Evolutionary conservation across 2,113 vertebrate species (phyloP).

Genomic region (Lepus americanus): DNA sequence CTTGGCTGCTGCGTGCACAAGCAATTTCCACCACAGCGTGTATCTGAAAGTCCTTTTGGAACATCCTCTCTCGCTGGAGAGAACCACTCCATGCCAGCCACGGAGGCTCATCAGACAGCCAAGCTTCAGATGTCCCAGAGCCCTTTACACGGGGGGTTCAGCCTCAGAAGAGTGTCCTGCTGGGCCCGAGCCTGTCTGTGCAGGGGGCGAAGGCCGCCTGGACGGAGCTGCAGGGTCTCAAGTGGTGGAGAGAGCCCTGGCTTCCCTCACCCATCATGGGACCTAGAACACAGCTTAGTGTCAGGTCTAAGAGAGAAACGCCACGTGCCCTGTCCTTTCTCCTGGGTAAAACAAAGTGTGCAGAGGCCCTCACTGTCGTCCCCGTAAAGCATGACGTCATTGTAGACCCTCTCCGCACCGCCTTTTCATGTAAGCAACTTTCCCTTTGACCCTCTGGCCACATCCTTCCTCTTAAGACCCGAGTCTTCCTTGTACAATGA

Average conservation of each 20-base stretch:
- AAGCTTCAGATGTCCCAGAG: background rate
- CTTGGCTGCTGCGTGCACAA: conserved; percentile 11
- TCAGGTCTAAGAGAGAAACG: background rate
- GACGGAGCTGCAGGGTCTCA: background rate
- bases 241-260: background rate
- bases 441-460: background rate
- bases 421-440: background rate
- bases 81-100: background rate
- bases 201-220: background rate
- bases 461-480: background rate
- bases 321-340: background rate
- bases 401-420: background rate
- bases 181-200: background rate
- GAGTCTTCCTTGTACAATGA: background rate
- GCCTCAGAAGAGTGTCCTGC: background rate
- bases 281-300: background rate
- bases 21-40: background rate
- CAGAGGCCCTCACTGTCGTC: background rate
- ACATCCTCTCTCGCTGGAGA: conserved; percentile 39
- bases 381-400: background rate
- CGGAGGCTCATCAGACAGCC: background rate
- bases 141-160: background rate
- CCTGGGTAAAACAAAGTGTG: background rate
- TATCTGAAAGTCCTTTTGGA: conserved; percentile 61
- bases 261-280: background rate